A percentile compares a stretch with the other conserved stretches of the same genome.
Conservation (phyloP, 2,113 vertebrate species). For the Oophaga pumilio region DNA sequence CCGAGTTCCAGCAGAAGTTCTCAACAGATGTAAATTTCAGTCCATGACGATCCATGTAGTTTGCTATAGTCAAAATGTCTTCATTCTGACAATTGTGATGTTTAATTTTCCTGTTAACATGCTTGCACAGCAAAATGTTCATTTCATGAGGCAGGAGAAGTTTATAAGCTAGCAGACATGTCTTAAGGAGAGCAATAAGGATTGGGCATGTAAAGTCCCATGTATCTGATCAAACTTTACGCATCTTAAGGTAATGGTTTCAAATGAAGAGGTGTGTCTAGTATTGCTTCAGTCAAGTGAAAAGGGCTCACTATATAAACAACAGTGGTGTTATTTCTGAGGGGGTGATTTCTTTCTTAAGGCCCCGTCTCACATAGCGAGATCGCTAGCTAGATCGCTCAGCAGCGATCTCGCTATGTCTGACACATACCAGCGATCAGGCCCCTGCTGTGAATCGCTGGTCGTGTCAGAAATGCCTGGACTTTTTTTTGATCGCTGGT, state of each 20-base stretch:
- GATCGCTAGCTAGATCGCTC: too few species aligned
- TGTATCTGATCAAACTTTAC: not conserved
- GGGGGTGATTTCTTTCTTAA: not conserved
- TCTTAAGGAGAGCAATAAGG: not conserved
- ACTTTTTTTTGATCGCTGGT: too few species aligned
- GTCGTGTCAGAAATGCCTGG: too few species aligned
- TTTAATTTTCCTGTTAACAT: not conserved
- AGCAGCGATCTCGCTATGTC: too few species aligned
- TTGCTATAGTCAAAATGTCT: not conserved
- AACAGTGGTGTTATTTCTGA: not conserved
- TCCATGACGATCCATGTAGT: not conserved
- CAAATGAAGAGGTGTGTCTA: not conserved
- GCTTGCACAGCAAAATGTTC: not conserved
- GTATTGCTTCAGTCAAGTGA: not conserved
- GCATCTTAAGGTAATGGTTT: not conserved
- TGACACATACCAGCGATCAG: too few species aligned
- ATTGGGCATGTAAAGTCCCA: not conserved
- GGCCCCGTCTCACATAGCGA: too few species aligned
- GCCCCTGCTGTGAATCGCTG: too few species aligned
- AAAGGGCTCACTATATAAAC: not conserved
- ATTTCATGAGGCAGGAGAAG: not conserved
- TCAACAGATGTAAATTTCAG: constrained; percentile 78
- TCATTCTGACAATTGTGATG: not conserved
- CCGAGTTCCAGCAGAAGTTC: constrained; percentile 82
- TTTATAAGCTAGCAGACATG: not conserved